phyloP scores from a whole-genome alignment of 30 jellyfish, hydroid and myxozoan genomes.

The Thelohanellus kitauei region DNA sequence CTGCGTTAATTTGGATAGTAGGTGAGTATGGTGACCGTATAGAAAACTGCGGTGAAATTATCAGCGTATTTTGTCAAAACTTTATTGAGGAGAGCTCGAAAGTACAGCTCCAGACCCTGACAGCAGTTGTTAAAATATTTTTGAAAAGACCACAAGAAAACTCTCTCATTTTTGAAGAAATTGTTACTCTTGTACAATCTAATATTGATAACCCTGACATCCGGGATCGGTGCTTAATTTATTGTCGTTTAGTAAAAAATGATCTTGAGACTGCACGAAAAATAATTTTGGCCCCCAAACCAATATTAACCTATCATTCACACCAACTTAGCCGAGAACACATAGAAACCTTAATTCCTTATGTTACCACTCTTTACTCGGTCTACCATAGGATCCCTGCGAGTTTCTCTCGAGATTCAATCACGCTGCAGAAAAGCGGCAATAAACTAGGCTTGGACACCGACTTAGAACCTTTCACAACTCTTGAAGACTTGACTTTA shows the following conservation, averaged over 20 bases:
- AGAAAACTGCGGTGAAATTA: constrained; percentile 72
- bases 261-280: constrained; percentile 97
- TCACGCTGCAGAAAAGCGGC: too few species aligned
- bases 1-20: constrained; percentile 96
- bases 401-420: too few species aligned
- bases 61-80: constrained; percentile 67
- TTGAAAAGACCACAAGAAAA: constrained; percentile 82
- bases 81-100: constrained; percentile 45
- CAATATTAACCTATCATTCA: constrained; percentile 70
- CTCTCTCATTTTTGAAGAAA: constrained; percentile 65
- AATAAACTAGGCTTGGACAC: too few species aligned
- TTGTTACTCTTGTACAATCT: constrained; percentile 55
- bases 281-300: constrained; percentile 73
- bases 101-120: constrained; percentile 66
- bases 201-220: constrained; percentile 91
- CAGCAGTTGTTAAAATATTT: constrained; percentile 70
- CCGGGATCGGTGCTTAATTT: constrained; percentile 72
- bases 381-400: too few species aligned
- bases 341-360: too few species aligned
- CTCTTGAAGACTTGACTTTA: too few species aligned
- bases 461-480: too few species aligned
- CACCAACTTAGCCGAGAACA: too few species aligned
- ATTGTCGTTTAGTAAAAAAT: constrained; percentile 74
- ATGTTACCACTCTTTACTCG: too few species aligned
- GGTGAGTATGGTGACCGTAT: constrained; percentile 95